Evolutionary conservation across 2,797 vertebrate genomes (phyloP), one percentile per base, ranked within the genome.

Genomic region (Phoebastria nigripes): DNA sequence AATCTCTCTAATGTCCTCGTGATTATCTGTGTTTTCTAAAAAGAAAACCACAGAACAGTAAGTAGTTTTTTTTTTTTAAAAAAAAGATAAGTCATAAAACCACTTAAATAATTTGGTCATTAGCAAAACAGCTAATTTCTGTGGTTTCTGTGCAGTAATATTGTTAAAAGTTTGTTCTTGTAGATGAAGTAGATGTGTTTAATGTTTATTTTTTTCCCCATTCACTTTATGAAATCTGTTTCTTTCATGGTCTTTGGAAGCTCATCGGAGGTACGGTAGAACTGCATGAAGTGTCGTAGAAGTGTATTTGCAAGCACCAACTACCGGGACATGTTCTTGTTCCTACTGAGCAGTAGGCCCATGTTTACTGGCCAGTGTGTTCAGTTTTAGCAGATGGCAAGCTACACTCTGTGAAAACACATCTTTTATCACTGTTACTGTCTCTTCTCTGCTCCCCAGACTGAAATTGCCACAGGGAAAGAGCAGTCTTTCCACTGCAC

Each of bases 11-110:
- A 41, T 83, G 39, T 80, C 73, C 19, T 73, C 0, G 2, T 72
- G n/a, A 54, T 94, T 61, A 66, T 82, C 31, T 81, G 29, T 59
- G 51, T 74, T 87, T 82, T 71, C n/a, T 59, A 51, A 78, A 81
- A 91, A 46, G 24, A 86, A 90, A 73, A 58, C 54, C 15, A 18
- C 42, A 82, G 35, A 72, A 56, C 29, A 87, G 39, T 39, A 90
- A 82, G 26, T 42, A 67, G 6, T 28, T 59, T 6, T 7, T 1
- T 29, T 47, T 35, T 35, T 39, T 58, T 73, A n/a, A n/a, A 10
- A 58, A 13, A 11, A 63, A 41, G 44, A 2, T n/a, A 84, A 77
- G 17, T 55, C 0, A 31, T 46, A 42, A 86, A 92, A 65, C 1
- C 14, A 70, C 37, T 47, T 46, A 39, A 59, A 71, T 78, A 58